These are phyloP conservation scores for Pseudomyrmex cubaensis DNA, from an alignment of 1,140 invertebrate species.

Conservation along the genomic window DNA sequence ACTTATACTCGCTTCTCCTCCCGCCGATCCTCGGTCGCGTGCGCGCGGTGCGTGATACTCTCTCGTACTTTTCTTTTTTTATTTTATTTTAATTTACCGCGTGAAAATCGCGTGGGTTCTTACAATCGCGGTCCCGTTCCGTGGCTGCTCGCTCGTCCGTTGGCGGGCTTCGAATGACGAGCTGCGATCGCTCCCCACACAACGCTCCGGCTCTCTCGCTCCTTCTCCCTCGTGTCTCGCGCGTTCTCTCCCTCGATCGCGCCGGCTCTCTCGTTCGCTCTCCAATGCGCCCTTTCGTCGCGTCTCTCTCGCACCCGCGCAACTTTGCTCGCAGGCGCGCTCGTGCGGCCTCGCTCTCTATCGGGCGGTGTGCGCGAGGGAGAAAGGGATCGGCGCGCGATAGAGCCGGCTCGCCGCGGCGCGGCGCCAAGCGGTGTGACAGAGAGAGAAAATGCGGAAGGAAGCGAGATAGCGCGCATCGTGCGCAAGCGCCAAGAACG, in stretches of 20 bases:
- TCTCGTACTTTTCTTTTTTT: neutral
- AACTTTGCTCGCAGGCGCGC: constrained; percentile 41
- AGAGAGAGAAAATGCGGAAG: neutral
- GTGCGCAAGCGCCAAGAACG: constrained; percentile 74
- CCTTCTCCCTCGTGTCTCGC: constrained; percentile 62
- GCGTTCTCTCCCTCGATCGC: constrained; percentile 57
- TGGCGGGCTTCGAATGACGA: constrained; percentile 84
- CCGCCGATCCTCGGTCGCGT: constrained; percentile 41
- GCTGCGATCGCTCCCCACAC: constrained; percentile 77
- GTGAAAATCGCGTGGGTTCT: constrained; percentile 72
- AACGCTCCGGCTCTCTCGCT: constrained; percentile 69
- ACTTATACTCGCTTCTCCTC: neutral
- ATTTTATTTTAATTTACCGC: constrained; percentile 46
- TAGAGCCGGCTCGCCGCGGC: constrained; percentile 12
- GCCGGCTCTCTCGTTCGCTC: constrained; percentile 30
- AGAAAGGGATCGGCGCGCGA: constrained; percentile 43
- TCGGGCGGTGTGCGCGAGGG: constrained; percentile 20
- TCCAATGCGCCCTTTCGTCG: neutral
- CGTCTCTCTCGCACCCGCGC: constrained; percentile 39
- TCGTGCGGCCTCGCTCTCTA: constrained; percentile 58
- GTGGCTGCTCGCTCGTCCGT: constrained; percentile 83
- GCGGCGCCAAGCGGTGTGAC: neutral
- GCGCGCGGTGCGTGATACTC: constrained; percentile 9
- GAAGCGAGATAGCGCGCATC: constrained; percentile 25
- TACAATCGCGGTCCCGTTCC: constrained; percentile 77